A percentile compares a stretch with the other conserved stretches of the same genome.
Conservation (phyloP, 2,113 vertebrate genomes). For the Charadrius vociferus region DNA sequence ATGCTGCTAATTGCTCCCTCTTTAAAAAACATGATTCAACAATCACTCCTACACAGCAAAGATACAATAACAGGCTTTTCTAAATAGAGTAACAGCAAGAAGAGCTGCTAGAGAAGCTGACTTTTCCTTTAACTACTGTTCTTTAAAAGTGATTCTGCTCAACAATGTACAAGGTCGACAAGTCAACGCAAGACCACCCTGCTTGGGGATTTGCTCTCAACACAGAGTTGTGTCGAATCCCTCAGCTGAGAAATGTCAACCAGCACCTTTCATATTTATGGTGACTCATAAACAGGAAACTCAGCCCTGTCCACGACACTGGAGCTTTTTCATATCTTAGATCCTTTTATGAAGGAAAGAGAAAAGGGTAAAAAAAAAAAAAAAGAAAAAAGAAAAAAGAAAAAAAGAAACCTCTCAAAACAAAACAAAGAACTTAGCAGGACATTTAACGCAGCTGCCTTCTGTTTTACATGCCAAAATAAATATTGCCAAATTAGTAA, state of each 20-base stretch:
- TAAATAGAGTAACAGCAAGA: slow-evolving; percentile 22
- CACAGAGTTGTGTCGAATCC: slow-evolving; percentile 71
- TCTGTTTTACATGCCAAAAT: slow-evolving; percentile 76
- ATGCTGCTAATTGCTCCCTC: neutral
- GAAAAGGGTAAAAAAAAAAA: neutral
- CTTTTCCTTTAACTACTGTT: slow-evolving; percentile 80
- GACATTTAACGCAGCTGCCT: slow-evolving; percentile 78
- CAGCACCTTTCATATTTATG: slow-evolving; percentile 86
- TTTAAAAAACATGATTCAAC: neutral
- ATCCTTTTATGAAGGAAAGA: slow-evolving; percentile 71
- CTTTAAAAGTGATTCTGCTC: slow-evolving; percentile 76
- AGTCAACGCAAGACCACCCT: slow-evolving; percentile 83
- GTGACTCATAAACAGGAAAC: slow-evolving; percentile 87
- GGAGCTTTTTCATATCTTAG: slow-evolving; percentile 79
- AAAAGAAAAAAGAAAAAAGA: neutral
- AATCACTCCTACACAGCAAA: neutral
- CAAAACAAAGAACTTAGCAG: slow-evolving; percentile 68
- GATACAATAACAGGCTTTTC: neutral
- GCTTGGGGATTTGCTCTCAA: slow-evolving; percentile 74
- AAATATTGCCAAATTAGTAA: slow-evolving; percentile 83
- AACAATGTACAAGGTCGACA: slow-evolving; percentile 77
- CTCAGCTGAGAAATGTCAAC: slow-evolving; percentile 87
- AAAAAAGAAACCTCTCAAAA: slow-evolving; percentile 27
- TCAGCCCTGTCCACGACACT: slow-evolving; percentile 74
- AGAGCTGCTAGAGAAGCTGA: slow-evolving; percentile 31